A percentile compares a stretch with the other conserved stretches of the same genome.
These are phyloP conservation scores for Muscicapa striata DNA, from an alignment of 2,797 vertebrate genomes.

Conservation along the genomic window DNA sequence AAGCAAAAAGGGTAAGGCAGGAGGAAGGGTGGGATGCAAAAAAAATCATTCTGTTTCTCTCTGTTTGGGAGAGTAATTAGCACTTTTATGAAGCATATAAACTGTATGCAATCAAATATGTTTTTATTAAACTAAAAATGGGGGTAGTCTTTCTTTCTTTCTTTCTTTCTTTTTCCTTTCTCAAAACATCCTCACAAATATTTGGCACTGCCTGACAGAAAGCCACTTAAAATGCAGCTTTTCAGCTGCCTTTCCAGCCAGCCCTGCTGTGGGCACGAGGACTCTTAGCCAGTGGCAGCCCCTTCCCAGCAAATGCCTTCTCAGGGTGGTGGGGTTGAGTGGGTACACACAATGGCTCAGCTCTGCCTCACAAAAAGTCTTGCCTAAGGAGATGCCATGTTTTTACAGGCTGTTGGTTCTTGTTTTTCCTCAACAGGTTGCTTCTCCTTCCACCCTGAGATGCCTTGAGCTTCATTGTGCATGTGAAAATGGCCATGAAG, in stretches of 20 bases:
- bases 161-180: not conserved
- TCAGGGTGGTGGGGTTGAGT: not conserved
- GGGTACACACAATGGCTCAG: not conserved
- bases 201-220: constrained; percentile 60
- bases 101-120: constrained; percentile 65
- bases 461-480: not conserved
- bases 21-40: constrained; percentile 19
- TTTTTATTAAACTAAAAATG: constrained; percentile 63
- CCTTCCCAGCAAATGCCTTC: constrained; percentile 46
- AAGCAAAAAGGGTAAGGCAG: constrained; percentile 1
- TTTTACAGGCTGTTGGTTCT: not conserved
- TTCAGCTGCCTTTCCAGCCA: constrained; percentile 36
- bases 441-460: not conserved
- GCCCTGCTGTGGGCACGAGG: constrained; percentile 11
- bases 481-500: not conserved
- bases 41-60: constrained; percentile 26
- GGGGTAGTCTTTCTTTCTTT: not conserved
- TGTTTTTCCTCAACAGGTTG: not conserved
- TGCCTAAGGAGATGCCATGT: not conserved
- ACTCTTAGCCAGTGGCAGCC: not conserved
- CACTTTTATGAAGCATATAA: constrained; percentile 73
- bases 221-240: constrained; percentile 65
- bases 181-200: constrained; percentile 67
- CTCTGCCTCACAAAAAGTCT: not conserved
- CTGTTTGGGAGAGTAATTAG: constrained; percentile 63